Evolutionary conservation across 2,888 invertebrate species (phyloP).

Genomic region (Temnothorax rugatulus): DNA sequence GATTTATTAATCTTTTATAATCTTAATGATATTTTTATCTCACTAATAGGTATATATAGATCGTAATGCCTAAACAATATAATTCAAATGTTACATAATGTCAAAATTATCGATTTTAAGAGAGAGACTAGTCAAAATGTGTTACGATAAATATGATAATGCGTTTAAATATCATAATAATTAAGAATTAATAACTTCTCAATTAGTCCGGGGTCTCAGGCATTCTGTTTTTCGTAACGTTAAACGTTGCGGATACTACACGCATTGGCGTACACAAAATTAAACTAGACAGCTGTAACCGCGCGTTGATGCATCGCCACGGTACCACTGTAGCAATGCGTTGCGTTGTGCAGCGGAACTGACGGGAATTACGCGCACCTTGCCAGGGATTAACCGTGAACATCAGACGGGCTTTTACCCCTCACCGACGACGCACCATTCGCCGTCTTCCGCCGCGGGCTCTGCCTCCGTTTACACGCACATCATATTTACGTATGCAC

Average conservation of each 20-base stretch:
- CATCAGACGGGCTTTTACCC: constrained; percentile 54
- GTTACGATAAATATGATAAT: neutral
- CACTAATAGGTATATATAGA: neutral
- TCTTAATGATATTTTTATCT: neutral
- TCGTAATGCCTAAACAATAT: neutral
- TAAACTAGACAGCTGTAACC: constrained; percentile 68
- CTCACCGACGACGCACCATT: constrained; percentile 16
- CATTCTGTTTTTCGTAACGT: constrained; percentile 39
- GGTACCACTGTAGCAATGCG: constrained; percentile 46
- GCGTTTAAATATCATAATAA: neutral
- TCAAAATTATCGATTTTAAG: neutral
- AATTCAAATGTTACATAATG: neutral
- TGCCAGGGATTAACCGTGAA: constrained; percentile 70
- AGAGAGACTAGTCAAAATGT: neutral
- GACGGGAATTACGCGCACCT: constrained; percentile 72
- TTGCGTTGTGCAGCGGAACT: constrained; percentile 67
- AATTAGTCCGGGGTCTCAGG: neutral
- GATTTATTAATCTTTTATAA: neutral
- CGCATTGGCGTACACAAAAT: constrained; percentile 67
- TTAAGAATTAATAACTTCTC: neutral
- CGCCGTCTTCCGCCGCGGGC: constrained; percentile 22
- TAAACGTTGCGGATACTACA: constrained; percentile 20
- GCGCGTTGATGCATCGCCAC: constrained; percentile 43
- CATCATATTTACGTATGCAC: constrained; percentile 63
- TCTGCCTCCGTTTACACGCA: constrained; percentile 50